These are phyloP conservation scores for Vulpes ferrilata DNA, from an alignment of 2,113 vertebrate species.

Conservation along the genomic window DNA sequence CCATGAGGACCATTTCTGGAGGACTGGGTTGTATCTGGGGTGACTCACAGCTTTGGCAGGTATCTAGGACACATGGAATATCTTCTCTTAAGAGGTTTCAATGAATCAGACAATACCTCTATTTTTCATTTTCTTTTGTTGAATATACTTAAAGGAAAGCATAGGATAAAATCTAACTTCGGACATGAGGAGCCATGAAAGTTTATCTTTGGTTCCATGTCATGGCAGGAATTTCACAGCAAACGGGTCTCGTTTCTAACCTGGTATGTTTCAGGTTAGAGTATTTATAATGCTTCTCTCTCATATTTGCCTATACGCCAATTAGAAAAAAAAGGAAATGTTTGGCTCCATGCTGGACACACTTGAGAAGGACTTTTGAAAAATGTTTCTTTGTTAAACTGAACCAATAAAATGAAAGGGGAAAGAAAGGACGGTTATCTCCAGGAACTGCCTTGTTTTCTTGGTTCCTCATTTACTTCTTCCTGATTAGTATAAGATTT, in stretches of 20 bases:
- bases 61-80: background rate
- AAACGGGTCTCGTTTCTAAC: background rate
- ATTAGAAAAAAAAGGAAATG: conserved; percentile 5
- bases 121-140: conserved; percentile 39
- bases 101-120: conserved; percentile 2
- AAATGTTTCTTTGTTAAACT: background rate
- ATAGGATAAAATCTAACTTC: background rate
- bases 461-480: background rate
- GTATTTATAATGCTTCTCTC: background rate
- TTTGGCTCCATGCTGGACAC: background rate
- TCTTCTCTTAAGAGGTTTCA: conserved; percentile 34
- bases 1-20: conserved; percentile 6
- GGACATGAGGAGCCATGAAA: background rate
- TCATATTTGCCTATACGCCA: background rate
- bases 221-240: background rate
- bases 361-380: background rate
- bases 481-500: background rate
- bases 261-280: background rate
- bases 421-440: background rate
- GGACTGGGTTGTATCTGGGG: background rate
- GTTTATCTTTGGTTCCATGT: background rate
- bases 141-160: conserved; percentile 42
- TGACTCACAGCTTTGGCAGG: conserved; percentile 11
- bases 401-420: background rate
- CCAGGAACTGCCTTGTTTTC: background rate